phyloP scores from a whole-genome alignment of 2,888 invertebrate genomes.

The Eurytoma adleriae region DNA sequence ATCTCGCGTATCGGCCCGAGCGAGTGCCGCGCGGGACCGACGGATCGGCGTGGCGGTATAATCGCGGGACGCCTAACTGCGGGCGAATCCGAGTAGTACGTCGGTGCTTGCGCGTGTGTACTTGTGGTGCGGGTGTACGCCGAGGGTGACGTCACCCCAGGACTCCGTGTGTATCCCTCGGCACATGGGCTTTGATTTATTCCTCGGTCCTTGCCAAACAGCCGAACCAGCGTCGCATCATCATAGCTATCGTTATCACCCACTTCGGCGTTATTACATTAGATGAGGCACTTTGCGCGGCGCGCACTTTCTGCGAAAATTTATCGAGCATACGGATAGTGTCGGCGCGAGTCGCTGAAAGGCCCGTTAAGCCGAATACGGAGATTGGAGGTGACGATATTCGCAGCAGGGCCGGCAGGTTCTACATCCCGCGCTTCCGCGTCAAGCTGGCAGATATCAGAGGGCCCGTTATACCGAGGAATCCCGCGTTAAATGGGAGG shows the following conservation, averaged over 20 bases:
- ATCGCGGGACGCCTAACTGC: not conserved
- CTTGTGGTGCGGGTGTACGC: not conserved
- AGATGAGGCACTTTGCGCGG: constrained; percentile 9
- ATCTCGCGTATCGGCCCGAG: not conserved
- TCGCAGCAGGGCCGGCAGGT: not conserved
- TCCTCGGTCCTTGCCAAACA: not conserved
- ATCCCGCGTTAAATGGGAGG: constrained; percentile 20
- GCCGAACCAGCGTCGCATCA: not conserved
- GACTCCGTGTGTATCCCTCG: constrained; percentile 4
- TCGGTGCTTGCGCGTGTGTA: not conserved
- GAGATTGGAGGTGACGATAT: constrained; percentile 7
- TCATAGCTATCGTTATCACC: not conserved
- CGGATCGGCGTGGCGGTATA: not conserved
- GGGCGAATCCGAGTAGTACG: not conserved
- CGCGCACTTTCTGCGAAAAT: not conserved
- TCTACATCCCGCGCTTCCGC: not conserved
- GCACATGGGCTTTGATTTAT: constrained; percentile 33
- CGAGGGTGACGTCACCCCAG: not conserved
- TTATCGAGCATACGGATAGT: not conserved
- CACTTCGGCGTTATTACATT: not conserved
- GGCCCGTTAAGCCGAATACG: not conserved
- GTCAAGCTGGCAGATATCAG: not conserved
- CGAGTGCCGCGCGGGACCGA: not conserved
- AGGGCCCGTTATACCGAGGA: constrained; percentile 14
- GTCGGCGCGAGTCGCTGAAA: not conserved